These are phyloP conservation scores for Drosophila subpulchrella DNA, from an alignment of 1,140 invertebrate species.

Conservation along the genomic window DNA sequence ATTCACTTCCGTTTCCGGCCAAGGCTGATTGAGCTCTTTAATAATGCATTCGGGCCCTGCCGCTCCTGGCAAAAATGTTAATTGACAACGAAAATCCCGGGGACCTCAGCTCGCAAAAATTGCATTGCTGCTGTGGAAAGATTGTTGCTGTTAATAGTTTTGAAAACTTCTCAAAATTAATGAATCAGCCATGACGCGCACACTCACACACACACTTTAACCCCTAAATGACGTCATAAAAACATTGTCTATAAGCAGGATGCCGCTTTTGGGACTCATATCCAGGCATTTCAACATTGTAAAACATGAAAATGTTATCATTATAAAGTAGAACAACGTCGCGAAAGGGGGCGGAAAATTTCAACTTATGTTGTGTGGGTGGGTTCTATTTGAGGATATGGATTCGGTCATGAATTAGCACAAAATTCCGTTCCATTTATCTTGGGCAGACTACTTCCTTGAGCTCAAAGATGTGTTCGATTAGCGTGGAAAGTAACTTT, in stretches of 20 bases:
- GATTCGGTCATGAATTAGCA: conserved; percentile 56
- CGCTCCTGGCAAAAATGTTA: conserved; percentile 30
- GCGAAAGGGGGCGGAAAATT: conserved; percentile 24
- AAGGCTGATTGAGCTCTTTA: conserved; percentile 74
- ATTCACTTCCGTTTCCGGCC: conserved; percentile 61
- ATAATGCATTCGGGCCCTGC: conserved; percentile 52
- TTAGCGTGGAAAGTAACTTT: conserved; percentile 31
- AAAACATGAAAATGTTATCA: conserved; percentile 80
- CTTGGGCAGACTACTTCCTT: conserved; percentile 31
- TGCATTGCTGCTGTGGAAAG: conserved; percentile 28
- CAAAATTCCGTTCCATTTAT: conserved; percentile 32
- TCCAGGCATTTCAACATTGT: conserved; percentile 74
- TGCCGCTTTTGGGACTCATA: conserved; percentile 43
- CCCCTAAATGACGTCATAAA: conserved; percentile 66
- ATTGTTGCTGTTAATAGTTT: conserved; percentile 73
- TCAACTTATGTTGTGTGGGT: not conserved
- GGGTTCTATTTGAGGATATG: no score
- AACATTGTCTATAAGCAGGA: conserved; percentile 11
- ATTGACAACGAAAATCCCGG: conserved; percentile 49
- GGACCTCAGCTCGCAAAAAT: conserved; percentile 48
- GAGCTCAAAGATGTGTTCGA: conserved; percentile 31
- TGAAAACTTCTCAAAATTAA: conserved; percentile 73
- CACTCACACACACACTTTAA: conserved; percentile 54
- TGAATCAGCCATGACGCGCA: conserved; percentile 69
- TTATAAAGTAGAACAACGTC: conserved; percentile 78